Conservation (phyloP, 37 sponge, comb jelly and placozoan genomes). For the Spongilla lacustris region DNA sequence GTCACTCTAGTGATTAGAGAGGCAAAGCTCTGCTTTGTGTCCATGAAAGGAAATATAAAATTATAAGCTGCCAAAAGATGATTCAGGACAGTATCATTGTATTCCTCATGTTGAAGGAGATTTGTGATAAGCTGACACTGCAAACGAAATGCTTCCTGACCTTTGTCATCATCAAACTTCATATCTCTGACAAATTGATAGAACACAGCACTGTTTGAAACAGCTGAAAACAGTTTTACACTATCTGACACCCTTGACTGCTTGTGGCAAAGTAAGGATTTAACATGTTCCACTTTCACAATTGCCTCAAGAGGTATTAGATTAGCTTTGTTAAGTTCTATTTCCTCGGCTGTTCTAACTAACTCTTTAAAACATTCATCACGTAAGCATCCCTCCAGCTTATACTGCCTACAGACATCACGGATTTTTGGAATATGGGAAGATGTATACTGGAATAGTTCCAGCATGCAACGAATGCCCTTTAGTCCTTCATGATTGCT, state of each 20-base stretch:
- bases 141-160: constrained; percentile 50
- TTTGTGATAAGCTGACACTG: constrained; percentile 75
- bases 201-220: constrained; percentile 63
- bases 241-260: background rate
- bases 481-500: constrained; percentile 34
- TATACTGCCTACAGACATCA: constrained; percentile 71
- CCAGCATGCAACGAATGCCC: constrained; percentile 59
- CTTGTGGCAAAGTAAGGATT: constrained; percentile 20
- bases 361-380: constrained; percentile 50
- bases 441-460: constrained; percentile 72
- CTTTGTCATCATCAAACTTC: constrained; percentile 74
- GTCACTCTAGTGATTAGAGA: constrained; percentile 63
- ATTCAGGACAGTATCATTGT: constrained; percentile 83
- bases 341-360: constrained; percentile 27
- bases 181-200: constrained; percentile 61
- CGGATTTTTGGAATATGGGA: constrained; percentile 58
- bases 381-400: constrained; percentile 47
- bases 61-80: constrained; percentile 83
- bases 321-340: constrained; percentile 9
- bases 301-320: constrained; percentile 61
- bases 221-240: constrained; percentile 56
- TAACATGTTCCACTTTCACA: constrained; percentile 44
- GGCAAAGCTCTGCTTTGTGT: constrained; percentile 52
- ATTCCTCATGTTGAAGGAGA: constrained; percentile 87
- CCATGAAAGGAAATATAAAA: constrained; percentile 75